A percentile compares a stretch with the other conserved stretches of the same genome.
Conservation (phyloP, 2,113 vertebrate species). For the Narcine bancroftii region DNA sequence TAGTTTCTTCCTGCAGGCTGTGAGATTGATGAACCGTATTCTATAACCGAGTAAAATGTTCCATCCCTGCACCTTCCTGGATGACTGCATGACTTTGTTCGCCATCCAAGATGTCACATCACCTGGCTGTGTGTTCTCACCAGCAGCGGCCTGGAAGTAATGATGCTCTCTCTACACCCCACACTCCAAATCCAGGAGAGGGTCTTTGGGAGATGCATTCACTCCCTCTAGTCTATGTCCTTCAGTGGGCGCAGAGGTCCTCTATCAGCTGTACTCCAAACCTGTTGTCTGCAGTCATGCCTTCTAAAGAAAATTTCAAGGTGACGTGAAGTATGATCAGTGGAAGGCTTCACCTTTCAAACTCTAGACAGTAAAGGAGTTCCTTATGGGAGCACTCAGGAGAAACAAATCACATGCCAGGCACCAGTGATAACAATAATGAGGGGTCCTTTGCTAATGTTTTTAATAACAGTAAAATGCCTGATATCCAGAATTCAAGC, state of each 20-base stretch:
- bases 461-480: too few relatives aligned
- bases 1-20: too few relatives aligned
- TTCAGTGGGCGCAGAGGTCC: neutral
- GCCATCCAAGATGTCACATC: neutral
- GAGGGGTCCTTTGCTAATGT: too few relatives aligned
- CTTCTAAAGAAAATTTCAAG: neutral
- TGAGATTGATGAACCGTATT: too few relatives aligned
- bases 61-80: neutral
- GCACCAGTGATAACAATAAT: neutral
- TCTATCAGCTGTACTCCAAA: too few relatives aligned
- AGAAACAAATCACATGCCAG: neutral
- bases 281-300: neutral
- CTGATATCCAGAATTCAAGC: too few relatives aligned
- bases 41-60: too few relatives aligned
- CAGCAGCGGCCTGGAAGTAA: neutral
- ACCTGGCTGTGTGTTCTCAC: neutral
- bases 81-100: neutral
- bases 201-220: neutral
- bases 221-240: neutral
- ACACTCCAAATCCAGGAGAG: neutral
- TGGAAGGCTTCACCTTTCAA: neutral
- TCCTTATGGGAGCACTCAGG: neutral
- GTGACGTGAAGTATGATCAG: neutral
- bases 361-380: neutral
- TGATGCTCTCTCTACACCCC: too few relatives aligned